Conservation (phyloP, 2,113 vertebrate genomes). For the Gulo gulo region DNA sequence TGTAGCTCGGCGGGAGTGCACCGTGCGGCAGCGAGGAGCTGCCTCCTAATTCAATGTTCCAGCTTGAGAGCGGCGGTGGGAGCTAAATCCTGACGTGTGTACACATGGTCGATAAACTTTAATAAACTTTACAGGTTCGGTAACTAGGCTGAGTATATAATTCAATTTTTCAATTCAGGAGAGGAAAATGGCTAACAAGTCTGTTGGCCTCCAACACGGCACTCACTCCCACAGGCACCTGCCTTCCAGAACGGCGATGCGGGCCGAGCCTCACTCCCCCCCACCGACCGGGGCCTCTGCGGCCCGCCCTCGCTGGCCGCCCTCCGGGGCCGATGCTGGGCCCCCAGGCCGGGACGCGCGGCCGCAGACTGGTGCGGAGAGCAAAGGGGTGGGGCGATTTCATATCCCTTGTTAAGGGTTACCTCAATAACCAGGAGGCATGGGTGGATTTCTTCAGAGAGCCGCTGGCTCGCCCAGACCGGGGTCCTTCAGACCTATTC, state of each 20-base stretch:
- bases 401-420: not conserved
- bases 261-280: not conserved
- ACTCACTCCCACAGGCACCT: conserved; percentile 63
- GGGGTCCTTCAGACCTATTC: not conserved
- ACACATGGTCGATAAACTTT: conserved; percentile 88
- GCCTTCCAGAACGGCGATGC: conserved; percentile 38
- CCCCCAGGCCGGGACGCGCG: conserved; percentile 44
- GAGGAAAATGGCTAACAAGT: conserved; percentile 82
- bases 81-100: conserved; percentile 84
- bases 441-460: not conserved
- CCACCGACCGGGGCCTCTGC: accelerated
- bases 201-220: conserved; percentile 75
- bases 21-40: conserved; percentile 80
- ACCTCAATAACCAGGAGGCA: conserved; percentile 30
- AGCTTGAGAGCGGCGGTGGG: conserved; percentile 89
- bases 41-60: conserved; percentile 90
- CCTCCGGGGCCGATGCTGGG: conserved; percentile 3
- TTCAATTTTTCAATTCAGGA: conserved; percentile 88
- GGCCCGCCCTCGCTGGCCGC: accelerated
- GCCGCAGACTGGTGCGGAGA: conserved; percentile 58
- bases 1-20: conserved; percentile 94
- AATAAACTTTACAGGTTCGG: conserved; percentile 87
- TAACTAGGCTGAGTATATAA: conserved; percentile 84
- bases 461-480: not conserved
- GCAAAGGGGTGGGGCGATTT: conserved; percentile 65